Evolutionary conservation across 2,113 vertebrate species (phyloP).

Genomic region (Nesoenas mayeri): DNA sequence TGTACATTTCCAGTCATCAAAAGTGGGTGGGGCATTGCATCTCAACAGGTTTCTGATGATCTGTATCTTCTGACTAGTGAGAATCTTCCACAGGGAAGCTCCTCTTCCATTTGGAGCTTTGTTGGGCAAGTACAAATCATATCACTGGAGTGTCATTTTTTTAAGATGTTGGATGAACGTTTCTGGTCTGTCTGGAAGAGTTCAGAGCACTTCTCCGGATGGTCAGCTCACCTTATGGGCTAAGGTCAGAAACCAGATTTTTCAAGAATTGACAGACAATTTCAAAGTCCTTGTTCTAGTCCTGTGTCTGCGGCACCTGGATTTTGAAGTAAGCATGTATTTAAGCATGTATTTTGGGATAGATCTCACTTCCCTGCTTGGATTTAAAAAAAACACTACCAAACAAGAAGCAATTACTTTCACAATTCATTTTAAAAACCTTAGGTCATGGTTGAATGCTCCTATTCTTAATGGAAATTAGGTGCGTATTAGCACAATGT

Average conservation of each 20-base stretch:
- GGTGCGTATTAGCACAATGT: background rate
- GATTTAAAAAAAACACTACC: background rate
- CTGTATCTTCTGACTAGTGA: background rate
- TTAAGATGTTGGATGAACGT: rapidly evolving
- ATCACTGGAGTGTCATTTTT: background rate
- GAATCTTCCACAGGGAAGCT: background rate
- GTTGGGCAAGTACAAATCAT: background rate
- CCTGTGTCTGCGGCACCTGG: background rate
- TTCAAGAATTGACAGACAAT: background rate
- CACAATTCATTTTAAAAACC: background rate
- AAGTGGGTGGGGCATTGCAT: background rate
- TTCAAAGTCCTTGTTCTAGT: background rate
- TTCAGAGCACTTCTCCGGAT: background rate
- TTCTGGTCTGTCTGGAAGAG: background rate
- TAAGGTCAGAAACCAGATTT: background rate
- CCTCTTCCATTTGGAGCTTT: background rate
- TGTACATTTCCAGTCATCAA: background rate
- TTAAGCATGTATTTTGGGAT: background rate
- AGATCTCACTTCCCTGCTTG: background rate
- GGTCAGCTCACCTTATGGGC: background rate
- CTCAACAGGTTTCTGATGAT: background rate
- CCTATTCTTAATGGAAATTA: background rate
- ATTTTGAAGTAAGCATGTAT: background rate
- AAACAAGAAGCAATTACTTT: background rate
- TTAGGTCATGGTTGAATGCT: background rate